Conservation (phyloP, 2,797 vertebrate species). For the Anguilla marmorata region DNA sequence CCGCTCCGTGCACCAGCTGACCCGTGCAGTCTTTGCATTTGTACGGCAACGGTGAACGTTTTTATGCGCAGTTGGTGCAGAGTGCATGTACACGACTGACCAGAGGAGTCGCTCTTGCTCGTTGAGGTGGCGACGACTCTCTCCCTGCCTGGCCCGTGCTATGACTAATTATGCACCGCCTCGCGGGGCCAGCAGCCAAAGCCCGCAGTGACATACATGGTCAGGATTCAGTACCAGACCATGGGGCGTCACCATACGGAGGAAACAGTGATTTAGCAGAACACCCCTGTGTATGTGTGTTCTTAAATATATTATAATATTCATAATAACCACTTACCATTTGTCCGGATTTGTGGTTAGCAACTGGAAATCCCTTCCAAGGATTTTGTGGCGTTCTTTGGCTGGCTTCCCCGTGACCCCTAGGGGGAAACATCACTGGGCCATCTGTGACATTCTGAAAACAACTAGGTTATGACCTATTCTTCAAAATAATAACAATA, state of each 20-base stretch:
- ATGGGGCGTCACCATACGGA: not conserved
- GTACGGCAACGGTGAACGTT: too few relatives aligned
- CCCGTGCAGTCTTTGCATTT: not conserved
- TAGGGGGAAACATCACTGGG: not conserved
- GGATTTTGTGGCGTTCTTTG: not conserved
- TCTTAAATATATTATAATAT: not conserved
- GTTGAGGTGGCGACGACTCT: not conserved
- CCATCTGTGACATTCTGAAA: conserved; percentile 14
- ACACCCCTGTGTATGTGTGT: not conserved
- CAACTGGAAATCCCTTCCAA: not conserved
- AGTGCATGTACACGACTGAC: not conserved
- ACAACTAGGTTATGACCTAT: not conserved
- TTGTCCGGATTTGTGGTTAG: not conserved
- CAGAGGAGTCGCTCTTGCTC: not conserved
- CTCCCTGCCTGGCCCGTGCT: not conserved
- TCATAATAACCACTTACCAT: not conserved
- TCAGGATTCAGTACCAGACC: not conserved
- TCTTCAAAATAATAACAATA: not conserved
- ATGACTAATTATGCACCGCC: conserved; percentile 13
- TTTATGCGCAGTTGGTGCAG: not conserved
- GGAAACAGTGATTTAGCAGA: not conserved
- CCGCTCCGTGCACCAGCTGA: not conserved
- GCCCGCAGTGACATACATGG: not conserved
- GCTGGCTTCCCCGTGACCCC: not conserved
- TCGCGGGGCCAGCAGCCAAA: not conserved